A percentile compares a stretch with the other conserved stretches of the same genome.
phyloP scores from a whole-genome alignment of 2,113 vertebrate species.

The Trogon melanurus region DNA sequence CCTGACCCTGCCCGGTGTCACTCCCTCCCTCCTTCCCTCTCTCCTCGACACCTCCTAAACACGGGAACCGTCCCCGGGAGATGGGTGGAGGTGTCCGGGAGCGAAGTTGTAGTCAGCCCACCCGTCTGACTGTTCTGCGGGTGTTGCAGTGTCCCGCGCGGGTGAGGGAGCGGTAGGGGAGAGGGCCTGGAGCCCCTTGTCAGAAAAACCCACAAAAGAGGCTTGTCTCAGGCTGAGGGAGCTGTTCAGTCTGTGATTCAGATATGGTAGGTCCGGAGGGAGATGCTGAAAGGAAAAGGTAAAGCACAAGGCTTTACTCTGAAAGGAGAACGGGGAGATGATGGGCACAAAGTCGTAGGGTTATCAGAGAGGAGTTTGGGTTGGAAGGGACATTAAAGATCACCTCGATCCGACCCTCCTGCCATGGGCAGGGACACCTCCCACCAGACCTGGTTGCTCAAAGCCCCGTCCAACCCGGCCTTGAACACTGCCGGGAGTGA shows the following conservation, averaged over 20 bases:
- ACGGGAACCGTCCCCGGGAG: neutral
- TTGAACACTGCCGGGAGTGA: too few species aligned
- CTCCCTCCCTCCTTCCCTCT: too few species aligned
- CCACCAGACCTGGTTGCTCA: too few species aligned
- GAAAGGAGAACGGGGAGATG: neutral
- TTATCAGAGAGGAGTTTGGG: too few species aligned
- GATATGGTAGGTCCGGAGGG: too few species aligned
- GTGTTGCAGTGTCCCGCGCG: neutral
- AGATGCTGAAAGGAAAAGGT: neutral
- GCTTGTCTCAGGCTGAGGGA: neutral
- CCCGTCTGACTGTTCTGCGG: neutral
- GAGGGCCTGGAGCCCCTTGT: neutral
- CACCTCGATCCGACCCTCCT: too few species aligned
- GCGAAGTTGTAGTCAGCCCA: neutral
- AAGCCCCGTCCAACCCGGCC: too few species aligned
- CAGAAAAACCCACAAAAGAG: neutral
- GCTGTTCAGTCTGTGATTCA: rapidly evolving
- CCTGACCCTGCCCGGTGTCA: too few species aligned
- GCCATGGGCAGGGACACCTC: too few species aligned
- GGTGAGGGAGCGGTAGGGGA: too few species aligned
- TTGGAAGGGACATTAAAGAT: too few species aligned
- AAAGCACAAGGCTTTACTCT: rapidly evolving
- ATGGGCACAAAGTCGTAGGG: rapidly evolving
- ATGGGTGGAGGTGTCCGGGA: neutral
- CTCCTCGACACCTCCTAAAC: neutral